Evolutionary conservation across 2,797 vertebrate genomes (phyloP).

Genomic region (Rhinoraja longicauda): DNA sequence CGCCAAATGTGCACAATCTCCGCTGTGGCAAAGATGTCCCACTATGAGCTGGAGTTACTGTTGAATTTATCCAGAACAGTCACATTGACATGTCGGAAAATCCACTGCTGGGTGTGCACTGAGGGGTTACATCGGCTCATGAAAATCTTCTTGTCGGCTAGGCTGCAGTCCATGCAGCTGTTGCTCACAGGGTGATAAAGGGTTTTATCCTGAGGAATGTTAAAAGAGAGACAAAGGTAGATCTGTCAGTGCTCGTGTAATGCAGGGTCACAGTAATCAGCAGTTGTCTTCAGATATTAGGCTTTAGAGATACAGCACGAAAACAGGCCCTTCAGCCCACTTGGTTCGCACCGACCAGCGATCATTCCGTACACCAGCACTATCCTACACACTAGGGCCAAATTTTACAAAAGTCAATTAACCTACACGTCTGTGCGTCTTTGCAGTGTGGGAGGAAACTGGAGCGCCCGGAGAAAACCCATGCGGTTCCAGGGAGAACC

Average conservation of each 20-base stretch:
- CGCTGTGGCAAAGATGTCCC: constrained; percentile 43
- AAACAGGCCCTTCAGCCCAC: no score
- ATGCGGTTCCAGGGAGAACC: no score
- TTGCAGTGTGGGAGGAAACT: no score
- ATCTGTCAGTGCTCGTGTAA: neutral
- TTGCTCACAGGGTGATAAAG: constrained; percentile 77
- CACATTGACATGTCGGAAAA: constrained; percentile 76
- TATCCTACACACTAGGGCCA: no score
- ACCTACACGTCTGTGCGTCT: no score
- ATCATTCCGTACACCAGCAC: no score
- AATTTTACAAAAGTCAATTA: no score
- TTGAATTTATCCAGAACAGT: constrained; percentile 79
- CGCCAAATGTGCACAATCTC: constrained; percentile 46
- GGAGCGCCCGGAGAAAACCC: no score
- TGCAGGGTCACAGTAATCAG: neutral
- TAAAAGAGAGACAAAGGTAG: constrained; percentile 43
- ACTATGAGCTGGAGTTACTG: constrained; percentile 65
- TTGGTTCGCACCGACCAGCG: no score
- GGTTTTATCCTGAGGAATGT: constrained; percentile 70
- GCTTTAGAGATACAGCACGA: no score
- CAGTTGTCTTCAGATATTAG: neutral
- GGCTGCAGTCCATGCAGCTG: constrained; percentile 79
- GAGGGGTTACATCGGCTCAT: constrained; percentile 81
- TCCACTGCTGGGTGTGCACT: constrained; percentile 79
- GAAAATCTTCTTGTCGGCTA: constrained; percentile 79